These are phyloP conservation scores for Willisornis vidua DNA, from an alignment of 2,113 vertebrate species.

Conservation along the genomic window DNA sequence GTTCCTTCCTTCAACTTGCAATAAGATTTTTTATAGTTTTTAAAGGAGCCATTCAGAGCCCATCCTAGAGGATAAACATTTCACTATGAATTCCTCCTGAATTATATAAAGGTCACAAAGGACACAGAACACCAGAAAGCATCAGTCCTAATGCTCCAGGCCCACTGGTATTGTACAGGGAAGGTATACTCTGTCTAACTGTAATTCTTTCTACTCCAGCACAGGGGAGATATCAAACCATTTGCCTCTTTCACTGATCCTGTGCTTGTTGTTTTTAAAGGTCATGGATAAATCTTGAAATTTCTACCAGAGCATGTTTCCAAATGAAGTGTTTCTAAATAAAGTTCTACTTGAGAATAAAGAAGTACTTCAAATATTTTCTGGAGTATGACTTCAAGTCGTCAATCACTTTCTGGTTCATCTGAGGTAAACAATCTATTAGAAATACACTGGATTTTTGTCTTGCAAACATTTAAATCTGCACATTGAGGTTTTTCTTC, in stretches of 20 bases:
- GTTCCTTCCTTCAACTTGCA: not conserved
- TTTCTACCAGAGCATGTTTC: not conserved
- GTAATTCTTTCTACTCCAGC: not conserved
- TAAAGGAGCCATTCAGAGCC: not conserved
- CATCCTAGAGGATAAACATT: not conserved
- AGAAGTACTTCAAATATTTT: not conserved
- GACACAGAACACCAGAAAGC: not conserved
- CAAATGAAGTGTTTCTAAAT: conserved; percentile 8
- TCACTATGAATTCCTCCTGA: not conserved
- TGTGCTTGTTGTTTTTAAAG: not conserved
- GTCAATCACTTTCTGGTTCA: not conserved
- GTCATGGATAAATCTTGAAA: not conserved
- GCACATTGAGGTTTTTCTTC: not conserved
- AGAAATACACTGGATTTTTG: not conserved
- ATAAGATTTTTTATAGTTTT: not conserved
- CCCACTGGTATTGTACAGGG: not conserved
- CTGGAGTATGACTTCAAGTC: not conserved
- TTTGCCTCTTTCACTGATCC: not conserved
- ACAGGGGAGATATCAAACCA: not conserved
- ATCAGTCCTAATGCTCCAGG: not conserved
- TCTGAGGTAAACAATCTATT: not conserved
- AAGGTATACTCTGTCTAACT: not conserved
- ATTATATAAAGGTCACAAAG: not conserved
- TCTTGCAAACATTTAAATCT: not conserved
- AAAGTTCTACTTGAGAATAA: not conserved